A percentile compares a stretch with the other conserved stretches of the same genome.
Evolutionary conservation across 2,797 vertebrate genomes (phyloP).

Genomic region (Zenarchopterus dispar): DNA sequence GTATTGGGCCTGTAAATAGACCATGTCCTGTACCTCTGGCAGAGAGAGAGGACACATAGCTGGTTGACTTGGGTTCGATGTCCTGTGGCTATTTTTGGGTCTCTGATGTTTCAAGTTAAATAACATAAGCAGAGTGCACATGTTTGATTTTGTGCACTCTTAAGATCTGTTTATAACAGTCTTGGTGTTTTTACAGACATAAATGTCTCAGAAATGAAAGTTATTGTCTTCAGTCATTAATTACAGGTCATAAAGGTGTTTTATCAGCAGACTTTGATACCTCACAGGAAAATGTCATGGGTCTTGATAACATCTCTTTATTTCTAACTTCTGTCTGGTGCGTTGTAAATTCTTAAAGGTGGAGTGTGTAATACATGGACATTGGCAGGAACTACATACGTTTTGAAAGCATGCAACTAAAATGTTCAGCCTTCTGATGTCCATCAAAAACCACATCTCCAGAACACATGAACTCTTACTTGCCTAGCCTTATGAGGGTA

Average conservation of each 20-base stretch:
- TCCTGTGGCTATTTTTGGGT: no score
- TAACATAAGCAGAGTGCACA: no score
- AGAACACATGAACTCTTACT: no score
- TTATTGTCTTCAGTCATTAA: neutral
- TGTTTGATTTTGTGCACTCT: no score
- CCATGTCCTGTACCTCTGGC: constrained; percentile 10
- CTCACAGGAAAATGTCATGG: constrained; percentile 12
- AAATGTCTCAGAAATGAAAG: neutral
- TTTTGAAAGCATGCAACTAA: no score
- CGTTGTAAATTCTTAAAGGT: neutral
- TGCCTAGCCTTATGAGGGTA: no score
- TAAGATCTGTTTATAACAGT: neutral
- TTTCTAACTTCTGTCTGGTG: neutral
- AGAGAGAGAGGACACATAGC: constrained; percentile 5
- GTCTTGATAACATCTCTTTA: neutral
- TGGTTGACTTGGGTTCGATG: no score
- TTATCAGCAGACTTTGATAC: neutral
- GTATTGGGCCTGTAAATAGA: constrained; percentile 62
- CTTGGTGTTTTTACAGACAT: neutral
- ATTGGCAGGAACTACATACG: no score
- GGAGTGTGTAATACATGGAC: no score
- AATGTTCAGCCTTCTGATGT: no score
- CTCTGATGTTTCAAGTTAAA: no score
- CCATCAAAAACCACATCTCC: no score
- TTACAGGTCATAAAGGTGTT: constrained; percentile 1